Base-by-base conservation (phyloP, 2,113 vertebrate genomes). In the Pseudorasbora parva region DNA sequence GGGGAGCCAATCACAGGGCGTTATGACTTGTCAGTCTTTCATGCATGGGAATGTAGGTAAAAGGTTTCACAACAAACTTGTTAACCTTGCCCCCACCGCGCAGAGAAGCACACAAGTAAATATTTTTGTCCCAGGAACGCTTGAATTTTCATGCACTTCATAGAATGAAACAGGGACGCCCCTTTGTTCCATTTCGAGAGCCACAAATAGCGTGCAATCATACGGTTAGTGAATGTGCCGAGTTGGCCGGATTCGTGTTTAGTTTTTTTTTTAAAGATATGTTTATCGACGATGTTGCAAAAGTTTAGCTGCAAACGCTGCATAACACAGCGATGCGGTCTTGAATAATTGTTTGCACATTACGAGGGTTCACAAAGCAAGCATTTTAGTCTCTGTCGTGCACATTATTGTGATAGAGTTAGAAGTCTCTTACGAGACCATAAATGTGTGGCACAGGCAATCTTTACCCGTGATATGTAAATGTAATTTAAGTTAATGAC, bases 61-160 rank as follows among this genome's bases (percentile, higher is more conserved):
- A 94, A 93, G 91, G 93, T 94, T 90, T 82, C 79, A 84, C 19
- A 68, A 77, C 80, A 88, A 89, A 90, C 85, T 84, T 60, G 2
- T 49, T 82, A n/a, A 88, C 88, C 89, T 82, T 74, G 90, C 90
- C 88, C 88, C 54, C 56, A 21, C 66, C 41, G 6, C 8, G 41
- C 54, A 72, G 37, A 27, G 43, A 84, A 75, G n/a, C 86, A 77
- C 12, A 33, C 51, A 62, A 85, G 68, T 82, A 82, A 83, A 88
- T 85, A 86, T 89, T 90, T 89, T 82, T 76, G 56, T 84, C n/a
- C 17, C 0, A 8, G 69, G 23, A 37, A 84, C 41, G 45, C 54
- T 73, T 51, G 30, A 78, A 87, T 27, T 64, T 79, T 81, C 30
- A 73, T 74, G 30, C 37, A 56, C 14, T 73, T 78, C 78, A 21